Evolutionary conservation across 2,113 vertebrate species (phyloP), one percentile per base, ranked within the genome.

Genomic region (Macaca fascicularis): DNA sequence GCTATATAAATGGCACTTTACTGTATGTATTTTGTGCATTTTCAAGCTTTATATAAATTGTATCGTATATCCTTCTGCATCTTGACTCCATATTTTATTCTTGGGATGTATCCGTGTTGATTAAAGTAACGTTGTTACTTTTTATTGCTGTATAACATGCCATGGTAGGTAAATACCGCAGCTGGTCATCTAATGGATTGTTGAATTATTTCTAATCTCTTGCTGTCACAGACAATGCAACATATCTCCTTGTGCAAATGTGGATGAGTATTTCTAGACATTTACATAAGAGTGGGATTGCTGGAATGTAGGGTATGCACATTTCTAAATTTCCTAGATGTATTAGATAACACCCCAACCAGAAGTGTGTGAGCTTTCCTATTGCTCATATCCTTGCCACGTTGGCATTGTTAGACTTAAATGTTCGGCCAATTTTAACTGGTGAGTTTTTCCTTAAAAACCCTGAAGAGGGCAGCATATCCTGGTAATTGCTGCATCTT

Each of bases 391-490:
- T 43, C 43, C 55, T 82, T 72, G 23, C 32, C 87, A 52, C 3
- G 7, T 0, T 76, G 43, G 23, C 22, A 20, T 25, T 32, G 30
- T 32, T 23, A 69, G 16, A 59, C 17, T 85, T 72, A 40, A 80
- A 35, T 43, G 23, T 38, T 64, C 6, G 23, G 17, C 52, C 23
- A 1, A 19, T 90, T 93, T 89, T 76, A 74, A 89, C 45, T 5
- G 38, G 55, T 81, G 20, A 6, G 1, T 83, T 89, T 72, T 84
- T 16, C 43, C 70, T 40, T 40, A 64, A 30, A 88, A 40, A 9
- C 78, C 93, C 97, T 97, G 90, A 89, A 96, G 96, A 93, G 93
- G 94, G 92, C 96, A 97, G 90, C 76, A 94, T 88, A 81, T 74
- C 57, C 94, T 50, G 94, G 43, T 17, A 59, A 64, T 96, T 94